Conservation (phyloP, 2,888 invertebrate genomes). For the Agelastica alni region DNA sequence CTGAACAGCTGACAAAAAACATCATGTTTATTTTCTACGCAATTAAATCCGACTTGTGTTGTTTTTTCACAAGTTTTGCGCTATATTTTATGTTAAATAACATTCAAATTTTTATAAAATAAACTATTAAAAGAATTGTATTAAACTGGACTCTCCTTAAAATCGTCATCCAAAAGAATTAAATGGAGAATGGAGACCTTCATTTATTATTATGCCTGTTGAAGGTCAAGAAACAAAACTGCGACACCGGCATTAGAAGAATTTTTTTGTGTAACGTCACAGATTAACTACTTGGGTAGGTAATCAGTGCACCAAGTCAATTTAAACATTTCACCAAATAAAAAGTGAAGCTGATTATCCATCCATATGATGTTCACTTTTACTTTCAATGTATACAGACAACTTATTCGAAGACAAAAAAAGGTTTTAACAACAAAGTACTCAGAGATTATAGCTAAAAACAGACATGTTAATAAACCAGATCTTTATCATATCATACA, state of each 20-base stretch:
- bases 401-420: neutral
- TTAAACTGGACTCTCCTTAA: too few relatives aligned
- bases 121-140: too few relatives aligned
- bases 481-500: neutral
- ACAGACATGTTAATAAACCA: neutral
- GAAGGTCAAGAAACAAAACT: neutral
- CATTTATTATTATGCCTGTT: neutral
- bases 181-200: too few relatives aligned
- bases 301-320: neutral
- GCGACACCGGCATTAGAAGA: too few relatives aligned
- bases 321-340: neutral
- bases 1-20: too few relatives aligned
- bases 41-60: too few relatives aligned
- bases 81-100: too few relatives aligned
- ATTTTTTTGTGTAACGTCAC: too few relatives aligned
- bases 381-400: slow-evolving; percentile 7
- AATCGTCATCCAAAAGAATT: too few relatives aligned
- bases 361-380: slow-evolving; percentile 13
- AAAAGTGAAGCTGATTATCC: neutral
- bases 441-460: neutral
- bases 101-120: too few relatives aligned
- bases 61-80: too few relatives aligned
- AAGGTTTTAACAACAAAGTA: neutral
- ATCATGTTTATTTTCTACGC: too few relatives aligned
- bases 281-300: neutral